Evolutionary conservation across 2,888 invertebrate species (phyloP), one percentile per base, ranked within the genome.

Genomic region (Pyrrhia umbra): DNA sequence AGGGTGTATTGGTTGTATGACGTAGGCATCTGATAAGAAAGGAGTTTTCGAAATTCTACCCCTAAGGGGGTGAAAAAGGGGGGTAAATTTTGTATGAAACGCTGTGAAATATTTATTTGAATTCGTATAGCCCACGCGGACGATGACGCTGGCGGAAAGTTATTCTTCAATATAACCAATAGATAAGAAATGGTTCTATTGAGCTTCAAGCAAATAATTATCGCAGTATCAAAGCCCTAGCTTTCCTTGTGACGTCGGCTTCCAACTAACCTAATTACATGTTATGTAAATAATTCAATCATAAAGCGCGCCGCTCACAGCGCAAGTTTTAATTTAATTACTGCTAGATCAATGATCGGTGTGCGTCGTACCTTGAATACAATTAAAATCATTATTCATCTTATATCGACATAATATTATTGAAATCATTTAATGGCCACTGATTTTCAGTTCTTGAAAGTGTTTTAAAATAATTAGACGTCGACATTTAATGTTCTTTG

Each of bases 271-370:
- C 74, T 27, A 66, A 56, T 66, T 51, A 57, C 49, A 52, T 65
- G 27, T n/a, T 68, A 39, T 66, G 59, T 52, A 8, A 27, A 30
- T 52, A 74, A 57, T 37, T 20, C 37, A 51, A 58, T 58, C 34
- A 64, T 6, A 40, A 23, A 21, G 30, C 39, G 18, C 16, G 34
- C n/a, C 34, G 51, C 46, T 34, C 65, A 10, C 15, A 23, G 30
- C 42, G 13, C 34, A 51, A 30, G 37, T 73, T 73, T 51, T 52
- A 67, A 73, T 47, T 68, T 58, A 51, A 39, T 57, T 73, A 73
- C 30, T 47, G 37, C 25, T 27, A 66, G 43, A 68, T 65, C 49
- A 40, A n/a, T 34, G 55, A 66, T 68, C 39, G 15, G 55, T 25
- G 34, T 25, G 71, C 27, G 27, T 21, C 8, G 72, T 20, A 16